These are phyloP conservation scores for Arizona elegans DNA, from an alignment of 2,113 vertebrate species.

Conservation along the genomic window DNA sequence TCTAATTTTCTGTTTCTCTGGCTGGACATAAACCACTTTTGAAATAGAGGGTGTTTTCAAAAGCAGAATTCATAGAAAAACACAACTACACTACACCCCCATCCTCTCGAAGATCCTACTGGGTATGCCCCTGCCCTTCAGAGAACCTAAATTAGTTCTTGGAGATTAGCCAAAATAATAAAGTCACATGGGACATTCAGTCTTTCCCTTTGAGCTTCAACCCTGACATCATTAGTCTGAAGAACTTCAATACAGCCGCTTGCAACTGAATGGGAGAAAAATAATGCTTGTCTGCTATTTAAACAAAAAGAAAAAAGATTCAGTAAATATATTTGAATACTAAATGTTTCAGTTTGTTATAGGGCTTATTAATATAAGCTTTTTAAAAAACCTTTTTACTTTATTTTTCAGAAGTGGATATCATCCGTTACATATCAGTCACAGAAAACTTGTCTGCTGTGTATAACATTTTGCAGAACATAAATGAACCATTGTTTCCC, in stretches of 20 bases:
- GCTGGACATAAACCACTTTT: not conserved
- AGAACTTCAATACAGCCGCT: not conserved
- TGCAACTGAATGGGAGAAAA: not conserved
- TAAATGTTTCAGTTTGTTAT: slow-evolving; percentile 12
- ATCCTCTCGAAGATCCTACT: not conserved
- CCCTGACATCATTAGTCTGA: slow-evolving; percentile 1
- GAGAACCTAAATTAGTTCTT: slow-evolving; percentile 4
- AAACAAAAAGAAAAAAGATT: not conserved
- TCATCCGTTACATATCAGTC: slow-evolving; percentile 22
- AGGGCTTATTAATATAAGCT: not conserved
- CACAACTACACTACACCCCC: not conserved
- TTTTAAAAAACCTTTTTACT: not conserved
- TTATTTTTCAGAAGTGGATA: slow-evolving; percentile 9
- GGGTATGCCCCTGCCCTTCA: not conserved
- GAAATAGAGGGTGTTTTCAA: not conserved
- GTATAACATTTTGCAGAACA: not conserved
- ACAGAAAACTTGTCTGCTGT: slow-evolving; percentile 29
- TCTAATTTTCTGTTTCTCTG: not conserved
- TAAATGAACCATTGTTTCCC: slow-evolving; percentile 1
- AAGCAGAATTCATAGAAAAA: slow-evolving; percentile 5
- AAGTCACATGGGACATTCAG: not conserved
- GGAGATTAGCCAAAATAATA: not conserved
- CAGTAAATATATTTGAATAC: not conserved
- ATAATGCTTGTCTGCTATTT: not conserved
- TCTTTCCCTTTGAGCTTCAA: not conserved